Percentiles rank a stretch among this genome's conserved stretches.
These are phyloP conservation scores for Borostomias antarcticus DNA, from an alignment of 2,797 vertebrate genomes.

Conservation along the genomic window DNA sequence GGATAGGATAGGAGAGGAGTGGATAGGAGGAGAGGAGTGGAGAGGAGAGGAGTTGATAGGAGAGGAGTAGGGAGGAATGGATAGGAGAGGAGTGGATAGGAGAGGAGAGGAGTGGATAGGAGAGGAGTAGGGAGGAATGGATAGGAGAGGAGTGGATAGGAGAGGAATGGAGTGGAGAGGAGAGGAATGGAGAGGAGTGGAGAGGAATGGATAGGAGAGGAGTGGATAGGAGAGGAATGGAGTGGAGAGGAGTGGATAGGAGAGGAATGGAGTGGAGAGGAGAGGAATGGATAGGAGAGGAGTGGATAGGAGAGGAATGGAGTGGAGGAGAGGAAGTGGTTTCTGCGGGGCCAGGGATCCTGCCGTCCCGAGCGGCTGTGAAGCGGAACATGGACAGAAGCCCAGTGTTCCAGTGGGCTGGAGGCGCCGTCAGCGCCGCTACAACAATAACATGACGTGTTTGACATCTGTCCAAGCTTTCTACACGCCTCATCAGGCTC, in stretches of 20 bases:
- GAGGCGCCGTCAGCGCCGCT: slow-evolving; percentile 42
- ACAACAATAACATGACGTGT: slow-evolving; percentile 57
- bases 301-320: slow-evolving; percentile 41
- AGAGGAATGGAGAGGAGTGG: too few species aligned
- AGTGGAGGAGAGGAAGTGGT: slow-evolving; percentile 29
- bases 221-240: slow-evolving; percentile 41
- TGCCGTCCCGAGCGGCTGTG: slow-evolving; percentile 19
- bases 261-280: slow-evolving; percentile 40
- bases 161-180: slow-evolving; percentile 40
- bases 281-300: slow-evolving; percentile 17
- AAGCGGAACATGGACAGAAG: slow-evolving; percentile 54
- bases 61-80: slow-evolving; percentile 37
- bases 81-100: slow-evolving; percentile 46
- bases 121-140: too few species aligned
- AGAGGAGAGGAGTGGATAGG: slow-evolving; percentile 41
- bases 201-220: too few species aligned
- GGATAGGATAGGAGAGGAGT: slow-evolving; percentile 40
- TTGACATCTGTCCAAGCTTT: slow-evolving; percentile 37
- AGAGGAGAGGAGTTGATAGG: slow-evolving; percentile 41
- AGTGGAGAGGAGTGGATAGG: slow-evolving; percentile 39
- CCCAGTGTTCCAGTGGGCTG: slow-evolving; percentile 57
- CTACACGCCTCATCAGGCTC: slow-evolving; percentile 9
- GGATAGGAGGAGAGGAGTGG: slow-evolving; percentile 37
- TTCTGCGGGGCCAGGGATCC: too few species aligned
- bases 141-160: slow-evolving; percentile 46